Conservation (phyloP, 2,888 invertebrate species). For the Cybosia mesomella region DNA sequence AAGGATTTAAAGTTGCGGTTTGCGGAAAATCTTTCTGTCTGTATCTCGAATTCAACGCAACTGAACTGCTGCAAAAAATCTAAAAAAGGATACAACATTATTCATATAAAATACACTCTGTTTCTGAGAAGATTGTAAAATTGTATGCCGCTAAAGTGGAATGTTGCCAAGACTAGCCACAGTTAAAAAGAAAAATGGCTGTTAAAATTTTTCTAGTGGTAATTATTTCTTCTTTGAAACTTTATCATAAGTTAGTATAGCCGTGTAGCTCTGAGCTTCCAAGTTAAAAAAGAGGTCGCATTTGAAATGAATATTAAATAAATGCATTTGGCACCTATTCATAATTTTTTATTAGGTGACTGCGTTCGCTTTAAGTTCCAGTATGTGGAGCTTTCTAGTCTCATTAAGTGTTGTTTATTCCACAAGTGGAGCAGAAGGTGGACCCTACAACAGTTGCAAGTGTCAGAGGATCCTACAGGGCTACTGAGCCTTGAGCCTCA, state of each 20-base stretch:
- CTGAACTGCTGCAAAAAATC: neutral
- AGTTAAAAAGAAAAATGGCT: slow-evolving; percentile 4
- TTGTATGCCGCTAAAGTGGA: slow-evolving; percentile 2
- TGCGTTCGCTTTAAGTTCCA: too few species aligned
- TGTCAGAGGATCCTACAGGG: too few species aligned
- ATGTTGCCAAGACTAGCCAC: slow-evolving; percentile 1
- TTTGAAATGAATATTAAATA: neutral
- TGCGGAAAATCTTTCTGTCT: too few species aligned
- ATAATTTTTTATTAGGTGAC: too few species aligned
- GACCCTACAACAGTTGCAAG: too few species aligned
- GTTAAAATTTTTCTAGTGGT: neutral
- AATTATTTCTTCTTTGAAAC: slow-evolving; percentile 1
- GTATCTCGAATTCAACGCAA: neutral
- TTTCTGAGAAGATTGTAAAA: slow-evolving; percentile 2
- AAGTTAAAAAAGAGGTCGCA: neutral
- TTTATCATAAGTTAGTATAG: neutral
- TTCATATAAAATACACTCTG: neutral
- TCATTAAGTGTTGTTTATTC: too few species aligned
- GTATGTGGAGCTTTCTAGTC: too few species aligned
- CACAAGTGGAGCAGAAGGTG: too few species aligned
- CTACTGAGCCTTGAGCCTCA: too few species aligned
- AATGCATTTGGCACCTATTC: neutral
- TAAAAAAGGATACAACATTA: neutral
- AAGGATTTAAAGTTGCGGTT: too few species aligned
- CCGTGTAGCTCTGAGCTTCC: neutral